A percentile compares a stretch with the other conserved stretches of the same genome.
These are phyloP conservation scores for Napeogenes sylphis DNA, from an alignment of 2,888 invertebrate genomes.

Conservation along the genomic window DNA sequence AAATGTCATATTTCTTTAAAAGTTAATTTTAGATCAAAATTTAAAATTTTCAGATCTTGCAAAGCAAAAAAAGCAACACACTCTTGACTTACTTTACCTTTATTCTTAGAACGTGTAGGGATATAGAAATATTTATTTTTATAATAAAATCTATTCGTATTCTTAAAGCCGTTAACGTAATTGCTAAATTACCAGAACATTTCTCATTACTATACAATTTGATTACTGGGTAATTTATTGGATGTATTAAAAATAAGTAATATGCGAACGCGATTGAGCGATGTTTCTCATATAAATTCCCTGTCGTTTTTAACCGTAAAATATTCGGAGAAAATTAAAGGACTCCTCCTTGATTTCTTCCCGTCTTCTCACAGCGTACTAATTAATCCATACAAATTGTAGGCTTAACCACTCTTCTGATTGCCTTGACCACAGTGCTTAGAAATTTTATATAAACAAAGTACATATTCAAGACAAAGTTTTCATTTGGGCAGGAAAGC, in stretches of 20 bases:
- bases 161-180: neutral
- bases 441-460: neutral
- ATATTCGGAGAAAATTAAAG: conserved; percentile 34
- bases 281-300: conserved; percentile 10
- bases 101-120: neutral
- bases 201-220: conserved; percentile 7
- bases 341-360: conserved; percentile 32
- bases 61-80: neutral
- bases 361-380: conserved; percentile 23
- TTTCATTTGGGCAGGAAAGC: neutral
- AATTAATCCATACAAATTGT: conserved; percentile 31
- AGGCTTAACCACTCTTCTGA: conserved; percentile 21
- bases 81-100: neutral
- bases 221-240: conserved; percentile 9
- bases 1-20: no score
- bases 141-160: neutral
- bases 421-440: conserved; percentile 16
- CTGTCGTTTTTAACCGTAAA: conserved; percentile 18
- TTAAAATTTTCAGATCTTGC: no score
- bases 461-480: neutral
- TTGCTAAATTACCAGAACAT: neutral
- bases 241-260: conserved; percentile 20
- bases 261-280: conserved; percentile 10
- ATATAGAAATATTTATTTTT: conserved; percentile 3
- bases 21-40: no score